Base-by-base conservation (phyloP, 2,888 invertebrate species). In the Chrysotoxum bicinctum region DNA sequence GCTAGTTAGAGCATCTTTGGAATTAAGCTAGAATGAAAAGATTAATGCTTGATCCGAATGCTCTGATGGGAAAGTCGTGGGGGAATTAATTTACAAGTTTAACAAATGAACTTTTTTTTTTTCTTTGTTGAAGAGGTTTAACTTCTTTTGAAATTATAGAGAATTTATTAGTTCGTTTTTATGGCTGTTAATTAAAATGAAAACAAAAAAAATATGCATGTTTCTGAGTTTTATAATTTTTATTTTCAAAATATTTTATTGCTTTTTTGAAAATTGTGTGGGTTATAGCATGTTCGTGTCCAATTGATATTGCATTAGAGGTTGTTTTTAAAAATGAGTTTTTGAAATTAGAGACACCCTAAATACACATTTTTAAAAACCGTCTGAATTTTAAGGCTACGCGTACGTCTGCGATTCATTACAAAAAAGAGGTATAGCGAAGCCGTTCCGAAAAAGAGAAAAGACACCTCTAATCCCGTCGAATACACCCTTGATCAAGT, bases 1-100 rank as follows among this genome's bases (percentile, higher is more conserved):
- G 76, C 68, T 62, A 81, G 66, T 68, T 75, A 52, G 68, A 73
- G 50, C 76, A 68, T 73, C 74, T 81, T 64, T 50, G 68, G 7
- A 60, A 45, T 60, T 23, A 30, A 48, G 52, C 64, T 60, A 52
- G 76, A 77, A 85, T 76, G 73, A 85, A n/a, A n/a, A 85, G 85
- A 85, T 85, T 74, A 76, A 85, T 85, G 69, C 69, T 30, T 56
- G 32, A 35, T 21, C 12, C 30, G 21, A 77, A 68, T 77, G 76
- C 72, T 73, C 48, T 50, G 76, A 75, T 76, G 45, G 76, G 76
- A 69, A 85, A 76, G 64, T 73, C 52, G 68, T 37, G 40, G 72
- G 72, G 50, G 72, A 76, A 66, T 76, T 68, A 62, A 73, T 73
- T 81, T 64, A 37, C 43, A 62, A 68, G 26, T 54, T 79, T 80